Percentiles rank a stretch among this genome's conserved stretches.
phyloP scores from a whole-genome alignment of 2,888 invertebrate species.

The Molanna angustata region DNA sequence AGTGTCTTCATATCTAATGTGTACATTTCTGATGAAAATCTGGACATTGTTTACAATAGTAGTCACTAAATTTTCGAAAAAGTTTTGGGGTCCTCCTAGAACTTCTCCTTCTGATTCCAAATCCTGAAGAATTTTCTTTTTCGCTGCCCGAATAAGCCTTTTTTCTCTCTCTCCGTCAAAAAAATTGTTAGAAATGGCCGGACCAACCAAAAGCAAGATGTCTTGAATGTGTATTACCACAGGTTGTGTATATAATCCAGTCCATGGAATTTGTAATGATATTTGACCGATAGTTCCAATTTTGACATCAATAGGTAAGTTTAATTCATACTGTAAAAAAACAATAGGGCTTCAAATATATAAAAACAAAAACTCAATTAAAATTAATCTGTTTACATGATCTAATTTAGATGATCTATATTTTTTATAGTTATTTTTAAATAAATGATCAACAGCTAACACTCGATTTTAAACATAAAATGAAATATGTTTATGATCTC shows the following conservation, averaged over 20 bases:
- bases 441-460: too few species aligned
- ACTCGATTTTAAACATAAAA: too few species aligned
- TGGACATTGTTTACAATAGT: slow-evolving; percentile 79
- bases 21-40: slow-evolving; percentile 73
- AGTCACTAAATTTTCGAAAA: slow-evolving; percentile 70
- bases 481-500: too few species aligned
- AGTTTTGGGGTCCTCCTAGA: slow-evolving; percentile 61
- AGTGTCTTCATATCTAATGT: slow-evolving; percentile 78
- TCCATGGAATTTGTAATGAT: slow-evolving; percentile 75
- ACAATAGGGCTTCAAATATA: neutral
- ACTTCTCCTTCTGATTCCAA: slow-evolving; percentile 60
- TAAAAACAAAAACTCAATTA: neutral
- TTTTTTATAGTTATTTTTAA: too few species aligned
- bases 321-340: slow-evolving; percentile 69
- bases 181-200: slow-evolving; percentile 63
- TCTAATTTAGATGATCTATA: neutral
- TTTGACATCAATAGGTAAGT: slow-evolving; percentile 78
- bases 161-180: slow-evolving; percentile 74
- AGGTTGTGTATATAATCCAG: slow-evolving; percentile 69
- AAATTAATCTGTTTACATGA: neutral
- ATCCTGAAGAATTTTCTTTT: slow-evolving; percentile 66
- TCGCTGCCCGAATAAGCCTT: slow-evolving; percentile 67
- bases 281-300: slow-evolving; percentile 76
- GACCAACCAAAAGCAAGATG: slow-evolving; percentile 71
- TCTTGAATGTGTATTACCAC: slow-evolving; percentile 74